Conservation (phyloP, 2,888 invertebrate species). For the Unio pictorum region DNA sequence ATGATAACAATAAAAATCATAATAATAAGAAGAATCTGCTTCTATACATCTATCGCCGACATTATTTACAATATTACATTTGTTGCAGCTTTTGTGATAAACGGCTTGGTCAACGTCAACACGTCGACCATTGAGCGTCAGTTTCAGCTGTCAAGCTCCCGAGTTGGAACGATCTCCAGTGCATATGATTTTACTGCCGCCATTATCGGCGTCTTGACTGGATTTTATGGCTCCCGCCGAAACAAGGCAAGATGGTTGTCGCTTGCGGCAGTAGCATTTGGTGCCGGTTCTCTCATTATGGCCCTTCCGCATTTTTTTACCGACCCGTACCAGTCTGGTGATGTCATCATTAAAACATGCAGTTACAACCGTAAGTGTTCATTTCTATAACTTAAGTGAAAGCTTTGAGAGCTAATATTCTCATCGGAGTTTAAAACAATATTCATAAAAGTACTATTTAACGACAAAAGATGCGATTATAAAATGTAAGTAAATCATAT, state of each 20-base stretch:
- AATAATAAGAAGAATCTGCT: too few species aligned
- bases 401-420: too few species aligned
- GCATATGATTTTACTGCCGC: constrained; percentile 67
- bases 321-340: too few species aligned
- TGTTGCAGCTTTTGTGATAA: constrained; percentile 64
- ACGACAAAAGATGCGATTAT: too few species aligned
- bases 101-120: constrained; percentile 67
- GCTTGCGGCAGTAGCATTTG: constrained; percentile 83
- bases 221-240: constrained; percentile 54
- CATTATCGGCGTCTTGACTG: constrained; percentile 58
- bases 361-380: constrained; percentile 3
- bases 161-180: constrained; percentile 63
- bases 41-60: too few species aligned
- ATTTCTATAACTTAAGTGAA: too few species aligned
- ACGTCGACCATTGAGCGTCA: constrained; percentile 64
- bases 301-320: constrained; percentile 82
- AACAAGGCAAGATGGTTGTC: constrained; percentile 80
- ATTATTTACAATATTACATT: neutral
- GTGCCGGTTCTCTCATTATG: constrained; percentile 79
- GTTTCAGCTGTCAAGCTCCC: constrained; percentile 61
- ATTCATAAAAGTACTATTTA: too few species aligned
- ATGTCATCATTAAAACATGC: constrained; percentile 9
- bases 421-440: too few species aligned
- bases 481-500: too few species aligned
- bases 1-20: too few species aligned